Base-by-base conservation (phyloP, 2,888 invertebrate genomes). In the Polydrusus pterygomalis region DNA sequence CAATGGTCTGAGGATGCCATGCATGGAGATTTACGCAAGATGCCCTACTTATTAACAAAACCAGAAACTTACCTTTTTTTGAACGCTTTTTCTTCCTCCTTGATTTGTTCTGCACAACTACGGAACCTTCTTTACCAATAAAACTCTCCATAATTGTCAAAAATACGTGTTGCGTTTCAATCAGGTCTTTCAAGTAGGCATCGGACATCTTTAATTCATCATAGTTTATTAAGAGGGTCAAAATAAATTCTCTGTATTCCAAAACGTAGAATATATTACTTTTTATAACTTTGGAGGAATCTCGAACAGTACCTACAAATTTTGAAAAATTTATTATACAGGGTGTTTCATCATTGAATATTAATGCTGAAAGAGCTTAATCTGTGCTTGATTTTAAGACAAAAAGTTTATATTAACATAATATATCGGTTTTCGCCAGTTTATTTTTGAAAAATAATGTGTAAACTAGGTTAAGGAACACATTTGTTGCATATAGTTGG, bases 181-280 rank as follows among this genome's bases (percentile, higher is more conserved):
- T 89, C 70, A 98, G 89, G 88, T 98, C 98, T 79, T 93, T 92
- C 79, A 98, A 89, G 87, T 95, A 98, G 1, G 91, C 89, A 83
- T 93, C 92, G 75, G 97, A 95, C 92, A 96, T 94, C 89, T 95
- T 94, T 81, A 91, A 88, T 84, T 96, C 95, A 85, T 97, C 94
- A 88, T 93, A 99, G 83, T 92, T 93, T 80, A 94, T 90, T 83
- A 98, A 88, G 80, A 97, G 91, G 65, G 92, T 91, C 72, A 97
- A 89, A 83, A 97, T 92, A 80, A 97, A 93, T 88, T 99, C 98
- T 79, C 98, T 91, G 87, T 98, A 98, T 88, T 99, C 98, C 82
- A 95, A 90, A 58, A 97, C 94, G 88, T 98, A 98, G 88, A 98
- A 96, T 79, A 97, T 92, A 87, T 96, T 96, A 87, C 95, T 94